Conservation (phyloP, 2,888 invertebrate species). For the Ormia ochracea region DNA sequence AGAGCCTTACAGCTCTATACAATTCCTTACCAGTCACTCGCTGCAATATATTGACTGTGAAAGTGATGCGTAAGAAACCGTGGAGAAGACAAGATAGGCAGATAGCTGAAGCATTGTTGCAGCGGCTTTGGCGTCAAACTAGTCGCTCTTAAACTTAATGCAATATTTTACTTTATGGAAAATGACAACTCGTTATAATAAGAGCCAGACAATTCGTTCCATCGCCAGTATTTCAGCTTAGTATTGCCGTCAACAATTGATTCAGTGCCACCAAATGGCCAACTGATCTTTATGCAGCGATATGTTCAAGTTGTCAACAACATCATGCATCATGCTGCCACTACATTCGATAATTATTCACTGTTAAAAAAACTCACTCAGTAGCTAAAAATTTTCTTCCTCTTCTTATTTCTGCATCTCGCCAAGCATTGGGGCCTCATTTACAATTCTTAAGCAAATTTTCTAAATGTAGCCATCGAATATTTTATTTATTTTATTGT, state of each 20-base stretch:
- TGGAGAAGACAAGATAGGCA: too few species aligned
- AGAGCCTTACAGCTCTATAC: too few species aligned
- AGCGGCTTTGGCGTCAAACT: too few species aligned
- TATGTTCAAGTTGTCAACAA: slow-evolving; percentile 35
- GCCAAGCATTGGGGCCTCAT: slow-evolving; percentile 22
- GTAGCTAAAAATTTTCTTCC: background rate
- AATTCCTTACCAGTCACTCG: too few species aligned
- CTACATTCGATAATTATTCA: slow-evolving; percentile 32
- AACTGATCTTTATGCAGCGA: slow-evolving; percentile 16
- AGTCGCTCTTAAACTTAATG: too few species aligned
- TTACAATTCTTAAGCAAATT: slow-evolving; percentile 51
- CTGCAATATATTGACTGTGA: too few species aligned
- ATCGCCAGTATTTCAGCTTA: slow-evolving; percentile 11
- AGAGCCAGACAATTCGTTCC: too few species aligned
- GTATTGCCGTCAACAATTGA: background rate
- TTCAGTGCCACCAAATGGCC: slow-evolving; percentile 11
- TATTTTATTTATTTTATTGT: slow-evolving; percentile 2
- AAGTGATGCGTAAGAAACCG: too few species aligned
- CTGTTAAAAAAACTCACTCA: slow-evolving; percentile 50
- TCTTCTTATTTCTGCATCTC: slow-evolving; percentile 5
- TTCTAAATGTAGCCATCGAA: slow-evolving; percentile 30
- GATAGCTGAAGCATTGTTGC: too few species aligned
- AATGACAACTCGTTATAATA: too few species aligned
- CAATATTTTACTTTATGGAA: too few species aligned
- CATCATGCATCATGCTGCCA: slow-evolving; percentile 18